Percentiles rank a stretch among this genome's conserved stretches.
These are phyloP conservation scores for Odontophorus gujanensis DNA, from an alignment of 2,113 vertebrate genomes.

Conservation along the genomic window DNA sequence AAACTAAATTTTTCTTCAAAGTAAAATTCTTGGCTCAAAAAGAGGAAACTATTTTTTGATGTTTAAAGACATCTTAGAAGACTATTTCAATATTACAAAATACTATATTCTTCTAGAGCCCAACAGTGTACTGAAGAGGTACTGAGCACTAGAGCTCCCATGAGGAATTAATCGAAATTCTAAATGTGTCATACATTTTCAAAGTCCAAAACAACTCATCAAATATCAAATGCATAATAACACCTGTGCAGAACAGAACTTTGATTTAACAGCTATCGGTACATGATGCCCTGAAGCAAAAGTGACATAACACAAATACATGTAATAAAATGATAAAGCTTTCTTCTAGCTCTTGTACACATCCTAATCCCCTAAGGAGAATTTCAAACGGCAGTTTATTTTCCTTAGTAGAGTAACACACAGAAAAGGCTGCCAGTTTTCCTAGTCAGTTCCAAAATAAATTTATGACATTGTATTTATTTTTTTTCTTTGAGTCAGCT, in stretches of 20 bases:
- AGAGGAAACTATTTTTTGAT: not conserved
- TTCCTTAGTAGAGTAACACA: not conserved
- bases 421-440: not conserved
- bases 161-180: not conserved
- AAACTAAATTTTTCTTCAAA: not conserved
- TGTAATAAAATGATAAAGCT: not conserved
- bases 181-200: not conserved
- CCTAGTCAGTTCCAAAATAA: too few species aligned
- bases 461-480: too few species aligned
- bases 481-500: not conserved
- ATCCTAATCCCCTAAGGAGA: not conserved
- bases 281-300: not conserved
- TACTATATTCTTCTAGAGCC: not conserved
- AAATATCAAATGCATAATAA: not conserved
- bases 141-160: not conserved
- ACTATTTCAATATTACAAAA: not conserved
- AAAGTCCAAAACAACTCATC: not conserved
- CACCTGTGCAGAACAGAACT: not conserved
- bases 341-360: not conserved
- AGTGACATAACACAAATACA: not conserved
- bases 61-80: not conserved
- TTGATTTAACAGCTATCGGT: not conserved
- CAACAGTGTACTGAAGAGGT: not conserved
- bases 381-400: not conserved
- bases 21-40: not conserved